These are phyloP conservation scores for Delichon dasypus DNA, from an alignment of 2,797 vertebrate genomes.

Conservation along the genomic window DNA sequence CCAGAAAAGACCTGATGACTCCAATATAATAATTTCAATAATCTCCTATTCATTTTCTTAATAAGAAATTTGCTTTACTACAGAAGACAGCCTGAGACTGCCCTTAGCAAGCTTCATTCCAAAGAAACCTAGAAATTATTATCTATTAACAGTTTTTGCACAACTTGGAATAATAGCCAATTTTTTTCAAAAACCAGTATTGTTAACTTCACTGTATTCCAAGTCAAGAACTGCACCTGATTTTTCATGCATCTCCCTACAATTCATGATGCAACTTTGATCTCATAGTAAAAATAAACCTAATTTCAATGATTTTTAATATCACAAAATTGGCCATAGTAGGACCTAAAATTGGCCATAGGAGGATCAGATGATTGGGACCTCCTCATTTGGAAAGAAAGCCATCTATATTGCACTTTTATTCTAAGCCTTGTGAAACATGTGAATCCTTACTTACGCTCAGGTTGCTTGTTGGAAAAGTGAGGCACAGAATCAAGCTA, in stretches of 20 bases:
- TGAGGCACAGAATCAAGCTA: neutral
- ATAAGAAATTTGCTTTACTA: slow-evolving; percentile 30
- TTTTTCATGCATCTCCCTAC: neutral
- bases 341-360: neutral
- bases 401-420: neutral
- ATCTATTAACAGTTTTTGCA: neutral
- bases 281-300: neutral
- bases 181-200: neutral
- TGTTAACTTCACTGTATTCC: neutral
- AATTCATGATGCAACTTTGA: neutral
- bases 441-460: neutral
- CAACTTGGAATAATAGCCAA: neutral
- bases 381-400: neutral
- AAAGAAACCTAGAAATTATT: neutral
- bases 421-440: neutral
- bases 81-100: neutral
- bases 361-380: neutral
- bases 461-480: neutral
- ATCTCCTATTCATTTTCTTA: slow-evolving; percentile 6
- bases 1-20: neutral
- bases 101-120: neutral
- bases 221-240: neutral
- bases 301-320: neutral
- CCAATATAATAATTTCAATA: slow-evolving; percentile 23
- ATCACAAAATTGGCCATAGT: neutral